Evolutionary conservation across 2,888 invertebrate genomes (phyloP).

Genomic region (Epistrophe eligans): DNA sequence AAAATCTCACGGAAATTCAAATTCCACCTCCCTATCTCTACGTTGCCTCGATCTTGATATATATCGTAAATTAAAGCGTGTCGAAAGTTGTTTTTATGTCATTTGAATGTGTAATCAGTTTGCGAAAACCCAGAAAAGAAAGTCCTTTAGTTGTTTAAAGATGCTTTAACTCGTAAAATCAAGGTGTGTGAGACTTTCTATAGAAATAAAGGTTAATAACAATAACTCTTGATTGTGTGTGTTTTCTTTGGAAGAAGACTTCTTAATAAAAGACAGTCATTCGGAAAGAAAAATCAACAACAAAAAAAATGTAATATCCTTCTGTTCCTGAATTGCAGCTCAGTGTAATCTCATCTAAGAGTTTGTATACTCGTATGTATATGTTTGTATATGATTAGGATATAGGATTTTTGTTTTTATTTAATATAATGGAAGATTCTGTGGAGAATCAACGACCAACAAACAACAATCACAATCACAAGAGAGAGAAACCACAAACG

Average conservation of each 20-base stretch:
- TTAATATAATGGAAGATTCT: slow-evolving; percentile 79
- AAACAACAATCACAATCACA: slow-evolving; percentile 67
- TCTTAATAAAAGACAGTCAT: not conserved
- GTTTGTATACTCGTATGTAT: slow-evolving; percentile 6
- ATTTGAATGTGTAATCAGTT: slow-evolving; percentile 41
- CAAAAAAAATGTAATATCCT: slow-evolving; percentile 50
- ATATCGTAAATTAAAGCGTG: slow-evolving; percentile 7
- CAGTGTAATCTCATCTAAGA: slow-evolving; percentile 34
- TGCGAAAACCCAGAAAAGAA: slow-evolving; percentile 16
- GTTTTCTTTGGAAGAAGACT: slow-evolving; percentile 4
- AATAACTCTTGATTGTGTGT: slow-evolving; percentile 11
- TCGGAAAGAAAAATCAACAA: not conserved
- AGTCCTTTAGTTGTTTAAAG: slow-evolving; percentile 28
- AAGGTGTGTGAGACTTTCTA: not conserved
- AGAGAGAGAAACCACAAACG: slow-evolving; percentile 81
- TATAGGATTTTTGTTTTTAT: slow-evolving; percentile 22
- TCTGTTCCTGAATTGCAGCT: slow-evolving; percentile 30
- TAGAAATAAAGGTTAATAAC: slow-evolving; percentile 20
- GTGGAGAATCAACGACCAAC: slow-evolving; percentile 78
- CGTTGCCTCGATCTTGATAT: not conserved
- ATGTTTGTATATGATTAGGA: slow-evolving; percentile 24
- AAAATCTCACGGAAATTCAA: slow-evolving; percentile 8
- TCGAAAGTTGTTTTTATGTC: slow-evolving; percentile 18
- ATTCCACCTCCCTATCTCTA: slow-evolving; percentile 41
- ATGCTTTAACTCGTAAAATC: slow-evolving; percentile 36